Conservation (phyloP, 2,888 invertebrate species). For the Nymphalis c-album region DNA sequence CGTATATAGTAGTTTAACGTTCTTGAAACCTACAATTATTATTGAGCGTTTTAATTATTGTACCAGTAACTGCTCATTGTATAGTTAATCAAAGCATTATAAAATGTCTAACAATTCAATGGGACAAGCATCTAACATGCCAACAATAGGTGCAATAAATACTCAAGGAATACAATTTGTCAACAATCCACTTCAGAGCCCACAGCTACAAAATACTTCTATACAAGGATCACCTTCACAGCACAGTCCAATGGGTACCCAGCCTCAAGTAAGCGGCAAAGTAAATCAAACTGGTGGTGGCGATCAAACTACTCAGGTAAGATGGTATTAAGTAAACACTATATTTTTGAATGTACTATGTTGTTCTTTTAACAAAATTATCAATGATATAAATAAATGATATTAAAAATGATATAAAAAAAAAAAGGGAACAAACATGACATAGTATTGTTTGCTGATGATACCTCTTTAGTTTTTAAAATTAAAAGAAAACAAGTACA, state of each 20-base stretch:
- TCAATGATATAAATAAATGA: too few relatives aligned
- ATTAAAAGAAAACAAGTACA: too few relatives aligned
- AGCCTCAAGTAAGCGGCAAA: slow-evolving; percentile 58
- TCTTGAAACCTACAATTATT: too few relatives aligned
- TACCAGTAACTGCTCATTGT: background rate
- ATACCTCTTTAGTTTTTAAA: too few relatives aligned
- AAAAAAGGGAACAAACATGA: too few relatives aligned
- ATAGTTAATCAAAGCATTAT: background rate
- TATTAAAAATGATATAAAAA: too few relatives aligned
- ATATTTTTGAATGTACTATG: too few relatives aligned
- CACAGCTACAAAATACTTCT: slow-evolving; percentile 65
- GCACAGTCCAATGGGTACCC: slow-evolving; percentile 73
- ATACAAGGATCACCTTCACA: slow-evolving; percentile 74
- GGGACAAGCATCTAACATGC: slow-evolving; percentile 63
- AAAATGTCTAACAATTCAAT: slow-evolving; percentile 56
- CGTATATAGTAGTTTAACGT: too few relatives aligned
- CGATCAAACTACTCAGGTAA: slow-evolving; percentile 64
- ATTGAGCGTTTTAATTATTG: too few relatives aligned
- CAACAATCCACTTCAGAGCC: slow-evolving; percentile 70
- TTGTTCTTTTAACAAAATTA: too few relatives aligned
- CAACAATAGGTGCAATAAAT: slow-evolving; percentile 60
- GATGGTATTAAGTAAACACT: background rate
- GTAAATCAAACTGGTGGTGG: slow-evolving; percentile 53
- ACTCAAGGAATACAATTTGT: slow-evolving; percentile 66
- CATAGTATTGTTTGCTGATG: too few relatives aligned